A percentile compares a stretch with the other conserved stretches of the same genome.
phyloP scores from a whole-genome alignment of 2,888 invertebrate genomes.

The Pollenia labialis region DNA sequence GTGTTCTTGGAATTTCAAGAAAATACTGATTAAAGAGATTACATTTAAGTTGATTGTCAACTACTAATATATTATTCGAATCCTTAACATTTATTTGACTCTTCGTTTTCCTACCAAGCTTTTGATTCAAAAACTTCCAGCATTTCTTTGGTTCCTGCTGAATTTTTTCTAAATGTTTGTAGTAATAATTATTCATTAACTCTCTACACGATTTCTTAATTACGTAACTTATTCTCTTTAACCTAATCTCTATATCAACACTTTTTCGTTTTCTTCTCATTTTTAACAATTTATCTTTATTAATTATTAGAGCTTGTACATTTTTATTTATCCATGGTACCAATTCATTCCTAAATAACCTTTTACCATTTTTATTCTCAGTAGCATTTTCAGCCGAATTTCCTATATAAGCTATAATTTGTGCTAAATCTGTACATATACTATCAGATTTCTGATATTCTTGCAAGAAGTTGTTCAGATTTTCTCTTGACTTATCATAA shows the following conservation, averaged over 20 bases:
- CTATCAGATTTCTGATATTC: neutral
- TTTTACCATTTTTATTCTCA: neutral
- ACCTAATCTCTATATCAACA: neutral
- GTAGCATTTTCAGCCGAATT: neutral
- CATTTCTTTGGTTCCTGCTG: neutral
- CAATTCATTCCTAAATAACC: neutral
- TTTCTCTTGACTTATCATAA: neutral
- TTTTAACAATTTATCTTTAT: slow-evolving; percentile 13
- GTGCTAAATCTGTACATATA: neutral
- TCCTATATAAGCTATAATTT: slow-evolving; percentile 1
- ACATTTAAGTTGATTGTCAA: neutral
- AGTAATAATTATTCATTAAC: no score
- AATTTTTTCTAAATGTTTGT: slow-evolving; percentile 11
- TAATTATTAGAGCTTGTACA: slow-evolving; percentile 20
- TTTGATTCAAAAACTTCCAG: slow-evolving; percentile 2
- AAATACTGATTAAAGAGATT: slow-evolving; percentile 6
- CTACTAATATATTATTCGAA: neutral
- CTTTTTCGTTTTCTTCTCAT: slow-evolving; percentile 20
- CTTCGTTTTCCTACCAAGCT: neutral
- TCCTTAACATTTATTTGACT: neutral
- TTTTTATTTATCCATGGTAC: slow-evolving; percentile 26
- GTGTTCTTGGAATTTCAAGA: no score
- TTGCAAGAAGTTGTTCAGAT: neutral
- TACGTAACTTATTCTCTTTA: slow-evolving; percentile 34
- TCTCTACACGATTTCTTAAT: slow-evolving; percentile 6